Evolutionary conservation across 2,113 vertebrate species (phyloP), one percentile per base, ranked within the genome.

Genomic region (Heterotilapia buettikoferi): DNA sequence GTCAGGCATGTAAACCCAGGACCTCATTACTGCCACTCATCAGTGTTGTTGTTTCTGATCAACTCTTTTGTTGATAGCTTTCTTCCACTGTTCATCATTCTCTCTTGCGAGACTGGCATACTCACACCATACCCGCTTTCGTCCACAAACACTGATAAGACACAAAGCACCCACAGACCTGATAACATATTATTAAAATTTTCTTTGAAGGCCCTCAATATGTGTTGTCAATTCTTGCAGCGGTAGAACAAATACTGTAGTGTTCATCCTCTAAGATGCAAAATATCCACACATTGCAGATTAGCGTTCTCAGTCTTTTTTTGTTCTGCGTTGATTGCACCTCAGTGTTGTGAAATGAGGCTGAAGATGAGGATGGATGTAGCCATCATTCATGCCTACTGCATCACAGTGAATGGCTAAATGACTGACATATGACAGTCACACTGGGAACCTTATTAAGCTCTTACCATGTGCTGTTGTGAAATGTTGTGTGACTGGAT

Each of bases 341-440:
- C 71, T 56, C 40, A 12, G 47, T 56, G 88, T 9, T 54, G 71
- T 83, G 80, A 87, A 88, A 84, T 1, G 33, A 89, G 53, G 80
- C 79, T 13, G 59, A 33, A 61, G 14, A 84, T 78, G 11, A 63
- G 31, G 85, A 45, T 21, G 24, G 81, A 89, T 80, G 88, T 24
- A 85, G 68, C 53, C 59, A 36, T 88, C 81, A 85, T 73, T 90
- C 84, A 59, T 4, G 29, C 82, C 50, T 50, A 10, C 33, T 54
- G 59, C 73, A 21, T 40, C 47, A 3, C 56, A 36, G 47, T 12
- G 36, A 18, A 24, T n/a, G 71, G 84, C 57, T 71, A 26, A 79
- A 91, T 89, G 88, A 95, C 7, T 92, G 92, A 90, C 90, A 82
- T 21, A 81, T 90, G 80, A 90, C 93, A 93, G 81, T 16, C 59